Conservation (phyloP, 1,140 invertebrate genomes). For the Drosophila subpulchrella region DNA sequence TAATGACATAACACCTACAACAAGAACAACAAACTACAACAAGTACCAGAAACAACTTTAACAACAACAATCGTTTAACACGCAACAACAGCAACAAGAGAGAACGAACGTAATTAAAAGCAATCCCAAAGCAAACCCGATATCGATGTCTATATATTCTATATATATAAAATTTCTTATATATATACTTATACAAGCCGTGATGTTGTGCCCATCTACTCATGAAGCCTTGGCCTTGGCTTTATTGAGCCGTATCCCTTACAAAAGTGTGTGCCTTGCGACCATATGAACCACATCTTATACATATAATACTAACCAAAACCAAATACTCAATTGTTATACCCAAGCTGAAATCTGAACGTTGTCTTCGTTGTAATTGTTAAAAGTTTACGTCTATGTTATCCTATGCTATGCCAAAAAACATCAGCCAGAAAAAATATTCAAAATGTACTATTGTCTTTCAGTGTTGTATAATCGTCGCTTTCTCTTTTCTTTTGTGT, state of each 20-base stretch:
- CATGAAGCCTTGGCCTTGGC: constrained; percentile 60
- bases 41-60: constrained; percentile 67
- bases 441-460: constrained; percentile 52
- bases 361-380: constrained; percentile 31
- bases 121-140: constrained; percentile 47
- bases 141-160: constrained; percentile 77
- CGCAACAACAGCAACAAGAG: constrained; percentile 64
- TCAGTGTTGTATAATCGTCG: constrained; percentile 65
- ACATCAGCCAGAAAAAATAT: constrained; percentile 8
- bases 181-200: constrained; percentile 48
- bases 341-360: constrained; percentile 26
- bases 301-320: constrained; percentile 36
- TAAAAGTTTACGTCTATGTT: constrained; percentile 28
- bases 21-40: constrained; percentile 65
- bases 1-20: constrained; percentile 69
- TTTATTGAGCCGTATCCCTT: constrained; percentile 38
- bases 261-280: constrained; percentile 64
- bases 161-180: constrained; percentile 48
- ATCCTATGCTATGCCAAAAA: constrained; percentile 37
- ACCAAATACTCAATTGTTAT: constrained; percentile 13
- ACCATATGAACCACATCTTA: constrained; percentile 48
- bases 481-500: constrained; percentile 43
- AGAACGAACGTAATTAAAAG: constrained; percentile 57
- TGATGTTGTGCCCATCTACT: constrained; percentile 75
- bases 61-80: constrained; percentile 75